Percentiles rank a stretch among this genome's conserved stretches.
phyloP scores from a whole-genome alignment of 2,797 vertebrate genomes.

The Paramormyrops hopkinsi region DNA sequence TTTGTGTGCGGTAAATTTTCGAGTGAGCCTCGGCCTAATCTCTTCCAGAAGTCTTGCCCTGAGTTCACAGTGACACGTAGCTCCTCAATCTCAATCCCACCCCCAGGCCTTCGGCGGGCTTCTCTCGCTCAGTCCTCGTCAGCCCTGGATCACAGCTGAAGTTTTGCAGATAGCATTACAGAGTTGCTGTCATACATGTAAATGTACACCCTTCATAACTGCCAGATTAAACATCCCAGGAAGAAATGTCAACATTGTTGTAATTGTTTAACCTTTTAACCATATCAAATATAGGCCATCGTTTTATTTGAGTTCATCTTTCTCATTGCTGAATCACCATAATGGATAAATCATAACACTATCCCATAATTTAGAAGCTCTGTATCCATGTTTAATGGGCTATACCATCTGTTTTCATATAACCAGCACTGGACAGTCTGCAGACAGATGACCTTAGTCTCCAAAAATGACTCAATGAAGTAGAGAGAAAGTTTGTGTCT shows the following conservation, averaged over 20 bases:
- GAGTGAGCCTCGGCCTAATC: not conserved
- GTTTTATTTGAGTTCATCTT: constrained; percentile 3
- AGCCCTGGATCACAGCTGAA: not conserved
- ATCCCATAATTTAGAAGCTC: constrained; percentile 24
- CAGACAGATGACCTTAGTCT: not conserved
- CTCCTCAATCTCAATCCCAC: not conserved
- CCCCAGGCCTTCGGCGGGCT: not conserved
- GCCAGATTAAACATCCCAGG: not conserved
- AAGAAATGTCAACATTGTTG: constrained; percentile 24
- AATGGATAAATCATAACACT: constrained; percentile 24
- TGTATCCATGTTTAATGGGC: constrained; percentile 35
- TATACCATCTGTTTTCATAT: constrained; percentile 33
- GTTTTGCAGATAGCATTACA: not conserved
- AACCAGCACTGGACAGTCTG: not conserved
- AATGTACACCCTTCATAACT: not conserved
- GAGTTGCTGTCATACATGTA: not conserved
- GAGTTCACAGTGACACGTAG: not conserved
- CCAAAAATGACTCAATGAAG: not conserved
- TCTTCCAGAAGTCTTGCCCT: constrained; percentile 16
- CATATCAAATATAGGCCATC: constrained; percentile 16
- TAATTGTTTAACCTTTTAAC: constrained; percentile 20
- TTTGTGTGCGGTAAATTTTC: constrained; percentile 1
- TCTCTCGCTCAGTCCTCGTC: not conserved
- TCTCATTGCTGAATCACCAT: constrained; percentile 27
- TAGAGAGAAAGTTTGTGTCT: not conserved